Evolutionary conservation across 2,797 vertebrate species (phyloP).

Genomic region (Strix occidentalis): DNA sequence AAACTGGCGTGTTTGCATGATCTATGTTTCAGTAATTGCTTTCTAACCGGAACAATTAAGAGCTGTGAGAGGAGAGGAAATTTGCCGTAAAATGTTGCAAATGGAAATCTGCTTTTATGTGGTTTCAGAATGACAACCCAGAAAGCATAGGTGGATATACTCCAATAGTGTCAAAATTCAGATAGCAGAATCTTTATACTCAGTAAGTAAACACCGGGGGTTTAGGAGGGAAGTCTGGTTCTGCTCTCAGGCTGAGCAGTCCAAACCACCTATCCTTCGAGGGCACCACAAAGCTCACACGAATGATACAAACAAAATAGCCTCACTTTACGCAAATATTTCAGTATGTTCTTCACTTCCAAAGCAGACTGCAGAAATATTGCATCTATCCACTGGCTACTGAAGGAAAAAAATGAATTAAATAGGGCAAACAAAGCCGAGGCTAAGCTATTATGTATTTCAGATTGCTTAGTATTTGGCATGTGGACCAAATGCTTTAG

Average conservation of each 20-base stretch:
- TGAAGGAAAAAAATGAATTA: conserved; percentile 26
- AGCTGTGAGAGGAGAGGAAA: conserved; percentile 8
- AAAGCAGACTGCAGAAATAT: not conserved
- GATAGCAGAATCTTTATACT: not conserved
- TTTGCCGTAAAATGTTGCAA: conserved; percentile 1
- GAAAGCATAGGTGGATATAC: not conserved
- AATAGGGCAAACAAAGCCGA: conserved; percentile 59
- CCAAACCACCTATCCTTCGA: not conserved
- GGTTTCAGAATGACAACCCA: not conserved
- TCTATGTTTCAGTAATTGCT: not conserved
- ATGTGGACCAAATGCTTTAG: conserved; percentile 63
- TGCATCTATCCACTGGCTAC: not conserved
- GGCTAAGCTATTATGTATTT: conserved; percentile 57
- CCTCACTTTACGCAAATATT: not conserved
- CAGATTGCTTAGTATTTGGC: conserved; percentile 47
- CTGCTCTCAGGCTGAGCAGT: not conserved
- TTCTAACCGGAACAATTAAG: conserved; percentile 8
- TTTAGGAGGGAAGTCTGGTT: not conserved
- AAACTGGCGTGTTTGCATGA: rapidly evolving
- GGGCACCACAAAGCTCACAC: not conserved
- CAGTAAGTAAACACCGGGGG: not conserved
- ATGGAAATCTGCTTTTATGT: conserved; percentile 20
- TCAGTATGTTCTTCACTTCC: not conserved
- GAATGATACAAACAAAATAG: not conserved
- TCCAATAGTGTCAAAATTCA: not conserved